Percentiles rank a stretch among this genome's conserved stretches.
Evolutionary conservation across 2,113 vertebrate genomes (phyloP).

Genomic region (Acanthisitta chloris): DNA sequence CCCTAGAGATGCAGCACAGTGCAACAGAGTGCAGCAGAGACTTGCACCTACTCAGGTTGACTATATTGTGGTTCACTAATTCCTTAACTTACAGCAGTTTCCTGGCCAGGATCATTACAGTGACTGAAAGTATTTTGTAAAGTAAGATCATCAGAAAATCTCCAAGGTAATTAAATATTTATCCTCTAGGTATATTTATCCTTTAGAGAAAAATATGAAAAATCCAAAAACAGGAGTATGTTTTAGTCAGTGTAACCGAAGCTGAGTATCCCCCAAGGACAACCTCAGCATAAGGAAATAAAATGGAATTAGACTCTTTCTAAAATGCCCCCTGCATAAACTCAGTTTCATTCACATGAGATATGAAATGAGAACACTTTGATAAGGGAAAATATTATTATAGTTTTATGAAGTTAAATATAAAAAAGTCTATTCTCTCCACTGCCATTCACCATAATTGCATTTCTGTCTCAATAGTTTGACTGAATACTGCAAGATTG

Average conservation of each 20-base stretch:
- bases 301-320: not conserved
- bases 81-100: not conserved
- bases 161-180: not conserved
- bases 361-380: not conserved
- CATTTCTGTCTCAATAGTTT: not conserved
- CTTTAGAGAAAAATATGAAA: not conserved
- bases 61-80: not conserved
- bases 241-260: not conserved
- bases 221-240: not conserved
- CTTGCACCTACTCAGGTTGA: not conserved
- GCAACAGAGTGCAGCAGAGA: not conserved
- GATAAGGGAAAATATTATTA: not conserved
- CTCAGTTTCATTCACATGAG: not conserved
- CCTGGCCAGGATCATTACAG: not conserved
- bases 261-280: not conserved
- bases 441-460: not conserved
- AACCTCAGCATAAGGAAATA: not conserved
- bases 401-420: not conserved
- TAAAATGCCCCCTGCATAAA: not conserved
- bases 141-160: not conserved
- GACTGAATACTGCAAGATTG: not conserved
- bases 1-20: rapidly evolving
- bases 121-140: not conserved
- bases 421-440: not conserved
- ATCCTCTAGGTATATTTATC: not conserved